These are phyloP conservation scores for Parazoanthus darwini DNA, from an alignment of 92 coral and sea anemone genomes.

Conservation along the genomic window DNA sequence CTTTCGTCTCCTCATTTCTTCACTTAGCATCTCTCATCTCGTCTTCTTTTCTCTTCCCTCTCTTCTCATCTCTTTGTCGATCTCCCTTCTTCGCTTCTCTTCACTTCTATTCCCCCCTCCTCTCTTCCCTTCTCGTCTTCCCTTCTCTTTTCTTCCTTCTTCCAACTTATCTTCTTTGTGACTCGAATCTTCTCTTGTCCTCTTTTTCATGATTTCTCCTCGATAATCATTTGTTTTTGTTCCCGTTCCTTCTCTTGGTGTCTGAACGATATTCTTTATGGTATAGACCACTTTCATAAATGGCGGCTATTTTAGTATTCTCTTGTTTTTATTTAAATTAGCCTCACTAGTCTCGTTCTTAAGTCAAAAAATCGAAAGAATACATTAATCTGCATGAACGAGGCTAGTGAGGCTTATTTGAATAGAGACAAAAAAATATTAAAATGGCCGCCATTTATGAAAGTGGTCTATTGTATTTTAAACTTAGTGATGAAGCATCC, in stretches of 20 bases:
- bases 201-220: no score
- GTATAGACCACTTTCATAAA: no score
- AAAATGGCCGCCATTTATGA: no score
- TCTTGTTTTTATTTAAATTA: no score
- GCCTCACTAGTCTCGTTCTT: no score
- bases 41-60: background rate
- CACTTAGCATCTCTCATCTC: background rate
- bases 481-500: constrained; percentile 89
- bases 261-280: background rate
- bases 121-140: background rate
- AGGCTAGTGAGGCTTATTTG: no score
- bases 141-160: background rate
- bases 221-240: background rate
- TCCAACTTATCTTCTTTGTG: background rate
- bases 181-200: background rate
- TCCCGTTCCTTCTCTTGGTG: background rate
- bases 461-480: background rate
- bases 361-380: no score
- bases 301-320: no score
- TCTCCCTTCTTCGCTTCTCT: background rate
- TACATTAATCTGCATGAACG: no score
- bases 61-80: background rate
- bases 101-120: background rate
- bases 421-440: no score
- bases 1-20: no score